A percentile compares a stretch with the other conserved stretches of the same genome.
phyloP scores from a whole-genome alignment of 30 jellyfish, hydroid and myxozoan genomes.

The Pelagia noctiluca region DNA sequence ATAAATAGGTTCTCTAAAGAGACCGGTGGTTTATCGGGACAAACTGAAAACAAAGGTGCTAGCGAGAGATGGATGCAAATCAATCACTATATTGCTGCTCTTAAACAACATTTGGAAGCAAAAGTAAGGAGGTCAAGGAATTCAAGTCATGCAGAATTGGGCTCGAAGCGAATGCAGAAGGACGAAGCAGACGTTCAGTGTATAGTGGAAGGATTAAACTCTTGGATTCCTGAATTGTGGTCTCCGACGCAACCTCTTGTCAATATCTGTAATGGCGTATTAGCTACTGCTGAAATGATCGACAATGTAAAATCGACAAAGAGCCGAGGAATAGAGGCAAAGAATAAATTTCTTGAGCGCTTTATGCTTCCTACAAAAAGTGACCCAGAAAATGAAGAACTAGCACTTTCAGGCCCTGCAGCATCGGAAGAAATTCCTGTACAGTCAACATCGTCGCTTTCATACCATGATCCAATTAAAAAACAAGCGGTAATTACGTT shows the following conservation, averaged over 20 bases:
- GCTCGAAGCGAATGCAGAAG: constrained; percentile 16
- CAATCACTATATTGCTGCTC: constrained; percentile 39
- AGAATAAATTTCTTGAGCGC: constrained; percentile 7
- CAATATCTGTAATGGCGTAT: constrained; percentile 18
- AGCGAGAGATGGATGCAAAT: constrained; percentile 52
- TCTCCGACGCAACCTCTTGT: constrained; percentile 12
- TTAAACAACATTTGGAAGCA: constrained; percentile 21
- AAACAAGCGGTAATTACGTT: constrained; percentile 43
- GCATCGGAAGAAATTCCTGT: constrained; percentile 3
- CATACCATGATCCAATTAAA: constrained; percentile 39
- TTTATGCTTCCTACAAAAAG: constrained; percentile 25
- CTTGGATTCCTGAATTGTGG: constrained; percentile 29
- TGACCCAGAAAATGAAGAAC: constrained; percentile 1
- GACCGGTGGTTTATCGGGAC: constrained; percentile 50
- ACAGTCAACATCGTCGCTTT: constrained; percentile 30
- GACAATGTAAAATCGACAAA: constrained; percentile 29
- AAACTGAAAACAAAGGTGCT: constrained; percentile 54
- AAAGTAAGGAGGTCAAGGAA: constrained; percentile 23
- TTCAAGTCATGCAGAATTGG: constrained; percentile 36
- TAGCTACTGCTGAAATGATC: constrained; percentile 34
- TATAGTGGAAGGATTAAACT: constrained; percentile 8
- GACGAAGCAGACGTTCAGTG: constrained; percentile 40
- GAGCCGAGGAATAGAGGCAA: constrained; percentile 34
- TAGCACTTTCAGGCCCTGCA: background rate
- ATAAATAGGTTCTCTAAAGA: constrained; percentile 13